phyloP scores from a whole-genome alignment of 2,113 vertebrate genomes.

The Mesitornis unicolor region DNA sequence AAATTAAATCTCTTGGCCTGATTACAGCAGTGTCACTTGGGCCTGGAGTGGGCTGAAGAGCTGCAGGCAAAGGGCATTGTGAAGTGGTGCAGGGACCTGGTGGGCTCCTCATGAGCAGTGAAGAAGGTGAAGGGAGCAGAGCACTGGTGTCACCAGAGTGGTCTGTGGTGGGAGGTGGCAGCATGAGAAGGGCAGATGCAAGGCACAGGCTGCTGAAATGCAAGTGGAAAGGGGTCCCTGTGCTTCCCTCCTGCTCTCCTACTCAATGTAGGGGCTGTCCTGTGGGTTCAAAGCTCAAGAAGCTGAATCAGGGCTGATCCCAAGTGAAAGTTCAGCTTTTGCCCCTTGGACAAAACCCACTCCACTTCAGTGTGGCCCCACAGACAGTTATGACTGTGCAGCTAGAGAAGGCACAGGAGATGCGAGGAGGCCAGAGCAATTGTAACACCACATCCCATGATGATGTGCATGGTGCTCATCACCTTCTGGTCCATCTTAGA shows the following conservation, averaged over 20 bases:
- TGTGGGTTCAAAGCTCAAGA: rapidly evolving
- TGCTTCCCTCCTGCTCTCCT: no score
- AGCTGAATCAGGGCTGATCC: background rate
- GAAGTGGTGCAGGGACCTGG: background rate
- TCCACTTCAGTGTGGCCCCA: background rate
- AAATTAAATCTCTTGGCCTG: background rate
- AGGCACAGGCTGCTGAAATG: background rate
- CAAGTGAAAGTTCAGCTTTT: background rate
- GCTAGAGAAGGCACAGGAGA: background rate
- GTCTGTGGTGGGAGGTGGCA: background rate
- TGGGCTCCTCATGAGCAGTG: rapidly evolving
- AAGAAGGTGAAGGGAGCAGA: background rate
- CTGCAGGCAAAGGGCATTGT: rapidly evolving
- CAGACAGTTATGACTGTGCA: background rate
- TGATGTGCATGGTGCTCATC: background rate
- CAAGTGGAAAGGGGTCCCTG: background rate
- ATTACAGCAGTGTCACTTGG: background rate
- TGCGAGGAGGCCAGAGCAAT: rapidly evolving
- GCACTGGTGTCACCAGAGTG: rapidly evolving
- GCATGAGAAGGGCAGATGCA: background rate
- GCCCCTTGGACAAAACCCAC: rapidly evolving
- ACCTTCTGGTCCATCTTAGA: background rate
- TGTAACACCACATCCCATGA: background rate
- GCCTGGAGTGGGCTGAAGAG: background rate
- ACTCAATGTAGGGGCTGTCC: rapidly evolving